Conservation (phyloP, 2,113 vertebrate species). For the Clarias macrocephalus region DNA sequence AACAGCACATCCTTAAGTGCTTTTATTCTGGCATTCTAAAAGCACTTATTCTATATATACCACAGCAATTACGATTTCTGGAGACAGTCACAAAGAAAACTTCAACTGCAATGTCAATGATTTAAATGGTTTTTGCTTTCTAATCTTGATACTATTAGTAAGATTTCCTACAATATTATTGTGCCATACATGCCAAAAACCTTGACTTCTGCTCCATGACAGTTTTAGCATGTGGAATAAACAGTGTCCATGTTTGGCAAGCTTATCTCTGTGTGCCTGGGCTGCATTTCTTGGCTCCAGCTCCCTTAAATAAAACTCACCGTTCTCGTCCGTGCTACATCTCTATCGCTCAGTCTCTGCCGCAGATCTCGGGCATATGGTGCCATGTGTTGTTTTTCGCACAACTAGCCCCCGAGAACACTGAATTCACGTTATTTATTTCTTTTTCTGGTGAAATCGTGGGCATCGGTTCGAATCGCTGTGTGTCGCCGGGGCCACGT, state of each 20-base stretch:
- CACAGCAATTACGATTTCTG: neutral
- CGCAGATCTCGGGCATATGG: slow-evolving; percentile 67
- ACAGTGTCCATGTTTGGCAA: neutral
- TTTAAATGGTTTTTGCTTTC: neutral
- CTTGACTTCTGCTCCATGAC: neutral
- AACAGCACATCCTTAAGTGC: neutral
- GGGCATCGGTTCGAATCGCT: slow-evolving; percentile 68
- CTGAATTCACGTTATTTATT: slow-evolving; percentile 63
- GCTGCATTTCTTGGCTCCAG: slow-evolving; percentile 36
- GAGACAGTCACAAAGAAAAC: neutral
- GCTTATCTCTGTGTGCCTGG: neutral
- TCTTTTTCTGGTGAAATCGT: slow-evolving; percentile 55
- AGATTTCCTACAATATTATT: neutral
- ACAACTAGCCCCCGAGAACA: slow-evolving; percentile 63
- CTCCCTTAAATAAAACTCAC: slow-evolving; percentile 55
- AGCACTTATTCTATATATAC: too few relatives aligned
- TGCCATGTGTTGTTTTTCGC: slow-evolving; percentile 68
- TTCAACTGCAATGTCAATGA: neutral
- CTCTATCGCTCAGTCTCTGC: slow-evolving; percentile 52
- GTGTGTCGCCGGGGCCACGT: slow-evolving; percentile 62
- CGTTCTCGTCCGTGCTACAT: slow-evolving; percentile 41
- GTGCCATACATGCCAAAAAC: neutral
- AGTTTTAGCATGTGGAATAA: neutral
- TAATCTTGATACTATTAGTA: neutral
- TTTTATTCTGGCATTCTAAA: neutral